Percentiles rank a stretch among this genome's conserved stretches.
Evolutionary conservation across 2,797 vertebrate genomes (phyloP).

Genomic region (Natrix natrix): DNA sequence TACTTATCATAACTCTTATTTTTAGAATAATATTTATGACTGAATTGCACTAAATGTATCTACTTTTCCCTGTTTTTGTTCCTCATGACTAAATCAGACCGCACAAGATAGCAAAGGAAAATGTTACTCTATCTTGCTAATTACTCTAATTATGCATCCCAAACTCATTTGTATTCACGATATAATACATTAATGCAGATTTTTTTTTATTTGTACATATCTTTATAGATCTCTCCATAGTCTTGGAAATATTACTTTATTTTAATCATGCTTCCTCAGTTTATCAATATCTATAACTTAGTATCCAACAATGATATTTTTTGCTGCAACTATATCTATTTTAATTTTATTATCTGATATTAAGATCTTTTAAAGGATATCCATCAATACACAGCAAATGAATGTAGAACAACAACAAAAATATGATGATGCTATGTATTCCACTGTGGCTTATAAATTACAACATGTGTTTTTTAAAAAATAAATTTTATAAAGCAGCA

Average conservation of each 20-base stretch:
- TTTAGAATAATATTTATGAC: neutral
- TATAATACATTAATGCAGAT: neutral
- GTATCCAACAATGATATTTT: conserved; percentile 21
- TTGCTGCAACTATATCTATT: conserved; percentile 16
- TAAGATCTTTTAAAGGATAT: neutral
- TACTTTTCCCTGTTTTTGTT: neutral
- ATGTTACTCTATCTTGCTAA: neutral
- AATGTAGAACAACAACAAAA: conserved; percentile 6
- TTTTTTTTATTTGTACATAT: conserved; percentile 7
- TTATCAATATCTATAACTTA: conserved; percentile 23
- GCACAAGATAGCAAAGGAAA: neutral
- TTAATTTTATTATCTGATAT: conserved; percentile 27
- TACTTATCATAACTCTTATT: neutral
- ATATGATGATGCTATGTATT: neutral
- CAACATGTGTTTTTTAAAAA: neutral
- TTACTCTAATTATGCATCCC: neutral
- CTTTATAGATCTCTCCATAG: neutral
- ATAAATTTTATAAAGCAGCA: neutral
- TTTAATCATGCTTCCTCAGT: neutral
- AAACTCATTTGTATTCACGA: neutral
- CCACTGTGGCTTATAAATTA: conserved; percentile 2
- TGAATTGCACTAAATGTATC: neutral
- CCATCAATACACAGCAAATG: conserved; percentile 5
- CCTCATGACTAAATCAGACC: neutral
- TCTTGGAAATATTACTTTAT: conserved; percentile 37